Conservation (phyloP, 2,113 vertebrate genomes). For the Varanus komodoensis region DNA sequence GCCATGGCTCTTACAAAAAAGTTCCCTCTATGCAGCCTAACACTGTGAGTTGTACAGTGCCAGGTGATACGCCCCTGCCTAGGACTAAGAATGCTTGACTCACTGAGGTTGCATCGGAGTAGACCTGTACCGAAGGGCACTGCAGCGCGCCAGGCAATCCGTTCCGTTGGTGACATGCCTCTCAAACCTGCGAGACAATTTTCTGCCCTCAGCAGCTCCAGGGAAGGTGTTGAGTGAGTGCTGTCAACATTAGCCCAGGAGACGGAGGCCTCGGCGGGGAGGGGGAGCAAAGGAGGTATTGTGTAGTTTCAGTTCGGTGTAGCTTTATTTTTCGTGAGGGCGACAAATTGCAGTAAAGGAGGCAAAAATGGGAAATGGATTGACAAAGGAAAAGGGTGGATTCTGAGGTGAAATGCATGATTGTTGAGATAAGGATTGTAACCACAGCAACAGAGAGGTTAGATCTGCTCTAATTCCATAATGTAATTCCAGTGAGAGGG, state of each 20-base stretch:
- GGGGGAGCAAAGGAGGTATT: background rate
- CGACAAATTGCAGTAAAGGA: background rate
- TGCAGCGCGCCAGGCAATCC: background rate
- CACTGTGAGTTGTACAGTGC: background rate
- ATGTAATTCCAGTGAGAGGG: background rate
- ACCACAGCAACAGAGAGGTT: background rate
- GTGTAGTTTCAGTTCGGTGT: background rate
- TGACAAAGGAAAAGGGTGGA: background rate
- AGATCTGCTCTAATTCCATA: constrained; percentile 13
- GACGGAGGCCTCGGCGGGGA: background rate
- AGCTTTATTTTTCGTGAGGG: background rate
- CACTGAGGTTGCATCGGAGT: background rate
- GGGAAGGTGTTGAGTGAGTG: background rate
- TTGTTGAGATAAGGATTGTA: constrained; percentile 13
- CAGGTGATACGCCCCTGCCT: background rate
- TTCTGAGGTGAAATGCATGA: background rate
- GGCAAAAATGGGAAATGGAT: background rate
- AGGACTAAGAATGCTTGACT: background rate
- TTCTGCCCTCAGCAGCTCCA: background rate
- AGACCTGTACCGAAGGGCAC: too few species aligned
- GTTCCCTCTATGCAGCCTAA: background rate
- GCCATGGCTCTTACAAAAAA: too few species aligned
- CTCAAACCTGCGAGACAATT: background rate
- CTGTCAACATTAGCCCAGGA: background rate
- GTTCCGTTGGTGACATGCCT: background rate